A percentile compares a stretch with the other conserved stretches of the same genome.
Conservation (phyloP, 2,797 vertebrate genomes). For the Ctenopoma kingsleyae region DNA sequence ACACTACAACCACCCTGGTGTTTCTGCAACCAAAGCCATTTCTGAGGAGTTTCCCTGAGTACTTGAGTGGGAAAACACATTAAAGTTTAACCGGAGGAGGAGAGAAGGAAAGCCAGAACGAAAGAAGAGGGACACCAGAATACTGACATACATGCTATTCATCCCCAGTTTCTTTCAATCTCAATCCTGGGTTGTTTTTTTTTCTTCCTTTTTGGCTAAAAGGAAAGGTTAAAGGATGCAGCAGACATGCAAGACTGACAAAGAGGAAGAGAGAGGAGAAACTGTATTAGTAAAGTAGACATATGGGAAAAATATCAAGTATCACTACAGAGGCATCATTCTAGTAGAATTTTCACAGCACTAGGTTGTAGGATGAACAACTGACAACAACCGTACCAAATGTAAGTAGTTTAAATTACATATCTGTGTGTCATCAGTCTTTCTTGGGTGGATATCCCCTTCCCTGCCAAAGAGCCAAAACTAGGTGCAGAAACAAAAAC, state of each 20-base stretch:
- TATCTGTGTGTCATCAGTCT: slow-evolving; percentile 31
- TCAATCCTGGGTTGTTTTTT: slow-evolving; percentile 9
- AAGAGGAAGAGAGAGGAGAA: slow-evolving; percentile 12
- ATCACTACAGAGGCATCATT: slow-evolving; percentile 21
- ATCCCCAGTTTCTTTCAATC: slow-evolving; percentile 13
- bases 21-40: slow-evolving; percentile 85
- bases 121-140: slow-evolving; percentile 61
- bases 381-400: slow-evolving; percentile 18
- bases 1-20: slow-evolving; percentile 72
- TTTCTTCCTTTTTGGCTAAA: slow-evolving; percentile 21
- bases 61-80: slow-evolving; percentile 80
- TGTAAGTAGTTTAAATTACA: slow-evolving; percentile 35
- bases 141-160: slow-evolving; percentile 50
- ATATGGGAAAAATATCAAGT: slow-evolving; percentile 45
- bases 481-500: slow-evolving; percentile 62
- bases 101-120: slow-evolving; percentile 47
- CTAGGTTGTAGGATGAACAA: slow-evolving; percentile 1
- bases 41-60: slow-evolving; percentile 80
- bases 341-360: slow-evolving; percentile 12
- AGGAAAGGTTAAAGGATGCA: slow-evolving; percentile 23
- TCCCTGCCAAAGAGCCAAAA: slow-evolving; percentile 44
- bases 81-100: slow-evolving; percentile 81
- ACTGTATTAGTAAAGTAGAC: slow-evolving; percentile 6
- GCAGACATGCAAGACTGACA: slow-evolving; percentile 3
- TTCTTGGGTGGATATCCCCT: slow-evolving; percentile 38